These are phyloP conservation scores for Sminthurides aquaticus DNA, from an alignment of 2,888 invertebrate genomes.

Conservation along the genomic window DNA sequence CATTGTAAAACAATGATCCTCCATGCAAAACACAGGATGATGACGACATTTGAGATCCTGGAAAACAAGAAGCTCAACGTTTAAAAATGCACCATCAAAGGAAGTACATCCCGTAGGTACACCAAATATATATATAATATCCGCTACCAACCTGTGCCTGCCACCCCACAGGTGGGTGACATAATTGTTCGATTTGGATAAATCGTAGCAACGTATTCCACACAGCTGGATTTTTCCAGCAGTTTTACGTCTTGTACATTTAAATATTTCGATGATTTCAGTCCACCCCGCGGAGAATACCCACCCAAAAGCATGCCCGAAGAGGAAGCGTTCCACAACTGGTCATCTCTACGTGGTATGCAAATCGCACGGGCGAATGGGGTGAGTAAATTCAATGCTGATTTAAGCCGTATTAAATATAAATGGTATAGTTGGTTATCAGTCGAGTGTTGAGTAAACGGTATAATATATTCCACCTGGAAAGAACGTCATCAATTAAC, in stretches of 20 bases:
- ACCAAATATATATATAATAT: too few relatives aligned
- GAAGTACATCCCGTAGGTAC: too few relatives aligned
- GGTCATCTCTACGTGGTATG: background rate
- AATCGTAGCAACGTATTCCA: background rate
- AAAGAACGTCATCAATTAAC: too few relatives aligned
- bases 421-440: conserved; percentile 4
- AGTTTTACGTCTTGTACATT: background rate
- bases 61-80: background rate
- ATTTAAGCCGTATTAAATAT: background rate
- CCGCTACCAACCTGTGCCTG: background rate
- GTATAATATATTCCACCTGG: background rate
- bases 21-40: background rate
- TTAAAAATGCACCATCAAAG: too few relatives aligned
- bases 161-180: background rate
- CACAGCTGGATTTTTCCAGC: background rate
- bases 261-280: background rate
- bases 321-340: background rate
- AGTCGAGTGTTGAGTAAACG: background rate
- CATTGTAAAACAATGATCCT: background rate
- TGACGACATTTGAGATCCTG: background rate
- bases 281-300: background rate
- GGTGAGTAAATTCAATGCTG: background rate
- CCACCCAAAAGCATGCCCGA: background rate
- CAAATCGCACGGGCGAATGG: conserved; percentile 4
- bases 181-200: background rate